Conservation (phyloP, 2,888 invertebrate species). For the Agrotis exclamationis region DNA sequence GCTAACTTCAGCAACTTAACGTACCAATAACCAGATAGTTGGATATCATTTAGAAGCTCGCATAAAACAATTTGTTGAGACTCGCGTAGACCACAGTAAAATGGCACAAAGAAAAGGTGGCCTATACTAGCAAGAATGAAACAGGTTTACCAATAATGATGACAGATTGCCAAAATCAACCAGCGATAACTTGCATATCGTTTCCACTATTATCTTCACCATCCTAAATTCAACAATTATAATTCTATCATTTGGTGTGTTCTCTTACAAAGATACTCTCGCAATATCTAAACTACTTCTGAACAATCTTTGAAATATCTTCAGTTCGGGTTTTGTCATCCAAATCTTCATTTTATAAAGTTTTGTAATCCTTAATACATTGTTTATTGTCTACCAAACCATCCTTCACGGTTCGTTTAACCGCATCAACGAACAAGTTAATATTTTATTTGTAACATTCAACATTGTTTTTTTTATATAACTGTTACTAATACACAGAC, state of each 20-base stretch:
- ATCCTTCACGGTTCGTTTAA: constrained; percentile 40
- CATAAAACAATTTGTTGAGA: neutral
- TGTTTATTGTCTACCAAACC: neutral
- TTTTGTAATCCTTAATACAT: constrained; percentile 24
- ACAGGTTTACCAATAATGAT: too few species aligned
- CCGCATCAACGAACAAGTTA: constrained; percentile 31
- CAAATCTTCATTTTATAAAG: neutral
- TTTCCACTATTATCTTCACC: neutral
- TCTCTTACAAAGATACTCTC: neutral
- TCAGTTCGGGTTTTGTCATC: neutral
- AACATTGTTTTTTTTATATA: constrained; percentile 37
- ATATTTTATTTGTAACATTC: constrained; percentile 34
- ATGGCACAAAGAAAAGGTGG: neutral
- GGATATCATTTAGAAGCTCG: neutral
- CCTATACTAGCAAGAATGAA: neutral
- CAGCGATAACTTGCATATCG: neutral
- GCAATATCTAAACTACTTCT: neutral
- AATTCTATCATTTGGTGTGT: neutral
- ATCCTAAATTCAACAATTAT: neutral
- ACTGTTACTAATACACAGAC: constrained; percentile 12
- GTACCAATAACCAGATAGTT: neutral
- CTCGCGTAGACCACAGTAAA: neutral
- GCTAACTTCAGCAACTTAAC: neutral
- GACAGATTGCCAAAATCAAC: neutral
- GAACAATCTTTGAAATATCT: neutral